These are phyloP conservation scores for Allygus modestus DNA, from an alignment of 2,888 invertebrate genomes.

Conservation along the genomic window DNA sequence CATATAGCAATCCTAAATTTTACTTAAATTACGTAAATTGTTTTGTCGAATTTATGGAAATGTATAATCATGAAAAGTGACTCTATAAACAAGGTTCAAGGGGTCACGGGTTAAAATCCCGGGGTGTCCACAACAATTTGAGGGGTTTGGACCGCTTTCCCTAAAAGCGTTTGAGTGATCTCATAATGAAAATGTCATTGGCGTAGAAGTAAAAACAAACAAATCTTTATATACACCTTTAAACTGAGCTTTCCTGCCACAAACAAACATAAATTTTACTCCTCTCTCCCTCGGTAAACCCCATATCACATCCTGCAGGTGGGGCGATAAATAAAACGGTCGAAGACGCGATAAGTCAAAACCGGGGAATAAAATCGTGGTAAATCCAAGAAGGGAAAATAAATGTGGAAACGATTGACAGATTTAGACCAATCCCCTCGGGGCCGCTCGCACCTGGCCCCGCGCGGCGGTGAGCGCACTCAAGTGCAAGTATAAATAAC, in stretches of 20 bases:
- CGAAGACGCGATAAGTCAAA: constrained; percentile 38
- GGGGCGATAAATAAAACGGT: constrained; percentile 14
- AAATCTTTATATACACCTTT: neutral
- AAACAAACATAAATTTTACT: constrained; percentile 1
- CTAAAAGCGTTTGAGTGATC: too few relatives aligned
- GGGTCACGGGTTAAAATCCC: too few relatives aligned
- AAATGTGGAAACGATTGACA: constrained; percentile 44
- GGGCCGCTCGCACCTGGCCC: constrained; percentile 18
- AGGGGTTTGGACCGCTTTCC: too few relatives aligned
- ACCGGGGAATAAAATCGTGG: constrained; percentile 13
- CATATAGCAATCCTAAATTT: too few relatives aligned
- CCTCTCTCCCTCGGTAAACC: neutral
- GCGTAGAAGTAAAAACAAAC: too few relatives aligned
- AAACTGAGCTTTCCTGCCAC: neutral
- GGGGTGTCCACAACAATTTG: too few relatives aligned
- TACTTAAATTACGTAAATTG: too few relatives aligned
- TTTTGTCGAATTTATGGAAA: too few relatives aligned
- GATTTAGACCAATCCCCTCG: constrained; percentile 37
- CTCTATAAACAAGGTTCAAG: too few relatives aligned
- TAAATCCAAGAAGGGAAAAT: constrained; percentile 23
- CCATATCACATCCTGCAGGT: constrained; percentile 4
- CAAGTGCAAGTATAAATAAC: constrained; percentile 35
- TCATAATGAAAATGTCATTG: too few relatives aligned
- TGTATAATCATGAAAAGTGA: too few relatives aligned
- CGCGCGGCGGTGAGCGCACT: neutral